Evolutionary conservation across 2,888 invertebrate species (phyloP), one percentile per base, ranked within the genome.

Genomic region (Achlya flavicornis): DNA sequence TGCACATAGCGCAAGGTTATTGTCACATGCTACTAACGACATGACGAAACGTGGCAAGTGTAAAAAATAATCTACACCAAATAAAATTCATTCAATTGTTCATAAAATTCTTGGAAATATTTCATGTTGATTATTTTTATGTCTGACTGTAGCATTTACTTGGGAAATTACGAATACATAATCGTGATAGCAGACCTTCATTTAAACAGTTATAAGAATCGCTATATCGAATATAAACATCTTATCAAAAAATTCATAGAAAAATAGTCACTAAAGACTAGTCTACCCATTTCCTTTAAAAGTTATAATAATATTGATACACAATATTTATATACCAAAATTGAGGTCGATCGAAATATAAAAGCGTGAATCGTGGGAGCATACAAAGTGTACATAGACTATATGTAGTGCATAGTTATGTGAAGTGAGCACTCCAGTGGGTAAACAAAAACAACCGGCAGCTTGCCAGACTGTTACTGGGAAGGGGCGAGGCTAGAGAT

Each of bases 371-470:
- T 19, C 41, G 41, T 59, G 41, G 41, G 60, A 60, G 41, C 14
- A 43, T 41, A 60, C 41, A 41, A 5, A 41, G 41, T 43, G 41
- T 60, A 41, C 26, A 43, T 10, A 59, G 11, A 60, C 4, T 41
- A 60, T 26, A 38, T 33, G n/a, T 43, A 26, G 12, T 43, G 19
- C 53, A 53, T 19, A 19, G 53, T 53, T n/a, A 10, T 10, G 53
- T 53, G 53, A 53, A 57, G 61, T 33, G 58, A 19, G 64, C 78
- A 83, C 83, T 84, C 73, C 64, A 74, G 53, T 63, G 74, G 58
- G 69, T 76, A 85, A 85, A 84, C 83, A 85, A 75, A 79, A 78
- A 80, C 80, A 78, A 41, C 53, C 16, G 19, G 53, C 53, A 19
- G 12, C 41, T 43, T 60, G 60, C 53, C 53, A 53, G 19, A 53